Conservation (phyloP, 2,797 vertebrate genomes). For the Picus viridis region DNA sequence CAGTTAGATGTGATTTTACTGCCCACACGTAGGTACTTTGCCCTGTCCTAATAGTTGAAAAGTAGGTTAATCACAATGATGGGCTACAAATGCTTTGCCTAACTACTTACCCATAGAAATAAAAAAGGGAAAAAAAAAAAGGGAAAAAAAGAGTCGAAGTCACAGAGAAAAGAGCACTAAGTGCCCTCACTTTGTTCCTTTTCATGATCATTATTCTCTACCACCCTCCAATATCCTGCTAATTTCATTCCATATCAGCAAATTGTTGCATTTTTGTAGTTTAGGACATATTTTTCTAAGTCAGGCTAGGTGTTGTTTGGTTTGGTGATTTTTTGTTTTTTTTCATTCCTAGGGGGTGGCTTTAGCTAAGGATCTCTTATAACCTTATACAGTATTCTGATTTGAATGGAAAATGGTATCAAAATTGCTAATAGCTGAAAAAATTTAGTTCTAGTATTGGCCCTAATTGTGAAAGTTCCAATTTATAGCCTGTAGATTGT, state of each 20-base stretch:
- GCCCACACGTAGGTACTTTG: neutral
- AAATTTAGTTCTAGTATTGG: neutral
- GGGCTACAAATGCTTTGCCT: neutral
- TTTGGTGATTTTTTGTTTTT: too few species aligned
- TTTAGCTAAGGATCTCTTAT: neutral
- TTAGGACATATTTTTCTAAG: neutral
- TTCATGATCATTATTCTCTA: neutral
- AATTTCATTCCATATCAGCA: neutral
- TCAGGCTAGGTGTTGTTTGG: neutral
- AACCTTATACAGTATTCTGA: neutral
- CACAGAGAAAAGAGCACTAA: neutral
- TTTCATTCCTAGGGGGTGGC: accelerated
- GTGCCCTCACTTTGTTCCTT: neutral
- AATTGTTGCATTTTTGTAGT: neutral
- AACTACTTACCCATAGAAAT: neutral
- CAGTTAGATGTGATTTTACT: neutral
- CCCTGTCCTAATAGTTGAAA: neutral
- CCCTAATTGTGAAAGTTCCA: neutral
- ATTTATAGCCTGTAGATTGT: neutral
- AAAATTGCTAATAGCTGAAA: neutral
- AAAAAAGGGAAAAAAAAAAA: neutral
- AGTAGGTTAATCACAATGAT: neutral
- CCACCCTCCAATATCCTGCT: neutral
- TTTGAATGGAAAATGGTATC: neutral
- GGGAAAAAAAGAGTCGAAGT: neutral